phyloP scores from a whole-genome alignment of 2,797 vertebrate species.

The Acipenser ruthenus region DNA sequence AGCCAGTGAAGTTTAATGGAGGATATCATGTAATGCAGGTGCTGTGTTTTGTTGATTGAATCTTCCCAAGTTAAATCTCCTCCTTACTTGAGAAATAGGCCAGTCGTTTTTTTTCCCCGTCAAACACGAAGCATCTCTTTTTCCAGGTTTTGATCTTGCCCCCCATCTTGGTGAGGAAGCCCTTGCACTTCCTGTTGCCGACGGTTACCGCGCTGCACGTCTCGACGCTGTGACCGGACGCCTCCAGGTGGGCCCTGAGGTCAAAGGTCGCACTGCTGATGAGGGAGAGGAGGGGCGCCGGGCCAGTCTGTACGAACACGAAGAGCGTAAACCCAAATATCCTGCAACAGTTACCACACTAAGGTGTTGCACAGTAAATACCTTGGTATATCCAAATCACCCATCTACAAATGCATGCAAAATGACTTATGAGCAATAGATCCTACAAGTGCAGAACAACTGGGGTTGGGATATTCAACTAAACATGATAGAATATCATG shows the following conservation, averaged over 20 bases:
- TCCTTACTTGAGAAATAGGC: constrained; percentile 77
- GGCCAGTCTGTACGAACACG: constrained; percentile 21
- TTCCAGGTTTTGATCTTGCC: constrained; percentile 86
- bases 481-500: no score
- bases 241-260: constrained; percentile 73
- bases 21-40: no score
- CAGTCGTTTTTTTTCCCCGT: constrained; percentile 71
- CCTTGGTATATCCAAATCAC: no score
- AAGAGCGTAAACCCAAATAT: not conserved
- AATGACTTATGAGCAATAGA: no score
- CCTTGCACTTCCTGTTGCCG: constrained; percentile 61
- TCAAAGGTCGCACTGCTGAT: constrained; percentile 52
- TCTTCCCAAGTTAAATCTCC: no score
- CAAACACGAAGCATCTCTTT: constrained; percentile 85
- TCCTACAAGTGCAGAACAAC: no score
- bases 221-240: constrained; percentile 68
- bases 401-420: no score
- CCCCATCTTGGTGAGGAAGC: constrained; percentile 79
- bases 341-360: no score
- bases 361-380: no score
- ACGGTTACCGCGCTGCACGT: constrained; percentile 63
- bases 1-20: no score
- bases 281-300: constrained; percentile 50
- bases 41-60: no score
- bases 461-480: no score